phyloP scores from a whole-genome alignment of 2,113 vertebrate genomes.

The Vulpes lagopus region DNA sequence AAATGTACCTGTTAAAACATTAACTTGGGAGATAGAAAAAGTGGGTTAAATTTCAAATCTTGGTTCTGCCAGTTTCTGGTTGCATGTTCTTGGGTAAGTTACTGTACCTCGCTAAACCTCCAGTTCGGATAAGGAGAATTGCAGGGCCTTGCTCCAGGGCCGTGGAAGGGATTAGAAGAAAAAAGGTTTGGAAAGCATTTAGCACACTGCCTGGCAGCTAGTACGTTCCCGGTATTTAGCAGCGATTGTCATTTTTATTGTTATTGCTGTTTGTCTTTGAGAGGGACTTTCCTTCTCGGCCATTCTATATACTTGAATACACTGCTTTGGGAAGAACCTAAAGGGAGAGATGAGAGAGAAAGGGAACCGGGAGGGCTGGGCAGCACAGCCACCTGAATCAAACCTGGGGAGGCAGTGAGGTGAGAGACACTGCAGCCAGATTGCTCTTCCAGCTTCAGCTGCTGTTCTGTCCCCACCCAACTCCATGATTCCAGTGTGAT shows the following conservation, averaged over 20 bases:
- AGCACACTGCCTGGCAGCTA: not conserved
- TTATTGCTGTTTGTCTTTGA: not conserved
- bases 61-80: not conserved
- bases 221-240: not conserved
- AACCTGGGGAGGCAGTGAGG: not conserved
- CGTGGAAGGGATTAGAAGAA: not conserved
- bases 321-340: not conserved
- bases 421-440: not conserved
- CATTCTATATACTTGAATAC: not conserved
- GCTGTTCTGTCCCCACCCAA: not conserved
- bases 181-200: constrained; percentile 19
- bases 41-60: not conserved
- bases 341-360: not conserved
- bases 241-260: not conserved
- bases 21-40: not conserved
- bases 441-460: not conserved
- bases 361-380: not conserved
- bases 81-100: not conserved
- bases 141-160: not conserved
- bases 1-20: not conserved
- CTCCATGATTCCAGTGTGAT: not conserved
- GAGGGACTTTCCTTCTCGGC: not conserved
- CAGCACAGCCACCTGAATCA: not conserved
- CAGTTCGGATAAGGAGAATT: not conserved
- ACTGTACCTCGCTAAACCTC: not conserved